Evolutionary conservation across 2,113 vertebrate species (phyloP), one percentile per base, ranked within the genome.

Genomic region (Marmota flaviventris): DNA sequence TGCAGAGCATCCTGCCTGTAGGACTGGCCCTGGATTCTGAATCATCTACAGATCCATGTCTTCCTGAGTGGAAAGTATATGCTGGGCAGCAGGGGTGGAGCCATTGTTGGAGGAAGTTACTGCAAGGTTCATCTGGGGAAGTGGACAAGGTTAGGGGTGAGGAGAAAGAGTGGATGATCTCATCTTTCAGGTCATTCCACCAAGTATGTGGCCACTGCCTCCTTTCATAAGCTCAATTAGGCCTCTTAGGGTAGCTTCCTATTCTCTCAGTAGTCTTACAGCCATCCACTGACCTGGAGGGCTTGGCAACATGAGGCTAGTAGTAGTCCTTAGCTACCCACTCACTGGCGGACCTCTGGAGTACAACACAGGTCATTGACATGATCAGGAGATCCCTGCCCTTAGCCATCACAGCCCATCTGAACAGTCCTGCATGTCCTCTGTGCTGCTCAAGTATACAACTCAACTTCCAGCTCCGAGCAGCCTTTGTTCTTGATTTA

Each of bases 41-140:
- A 89, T 99, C 99, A 99, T 99, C 97, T 99, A 99, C 51, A 99
- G 98, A 98, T 99, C 99, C 72, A 99, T 98, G 70, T 99, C 99
- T 58, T 99, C 99, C 98, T 99, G 99, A 81, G 99, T 98, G 17
- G 99, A 99, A 99, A 98, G 95, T 98, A 98, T n/a, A 99, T 99
- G 98, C 99, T 98, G 88, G 98, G 98, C 73, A 99, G 94, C 97
- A 98, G 98, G 98, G 97, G 98, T 98, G 1, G 98, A 98, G 67
- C 98, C 98, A 3, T 98, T 99, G 73, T 98, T 99, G 89, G 99
- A 98, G 90, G 99, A 99, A n/a, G 99, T 70, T 8, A 99, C 98
- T 85, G 99, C 98, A 95, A 99, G 99, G 61, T 99, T 99, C 99
- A 0, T 99, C 99, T 0, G 99, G 98, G 22, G 99, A 99, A 87